Conservation (phyloP, 2,888 invertebrate genomes). For the Sphaeridia pumilis region DNA sequence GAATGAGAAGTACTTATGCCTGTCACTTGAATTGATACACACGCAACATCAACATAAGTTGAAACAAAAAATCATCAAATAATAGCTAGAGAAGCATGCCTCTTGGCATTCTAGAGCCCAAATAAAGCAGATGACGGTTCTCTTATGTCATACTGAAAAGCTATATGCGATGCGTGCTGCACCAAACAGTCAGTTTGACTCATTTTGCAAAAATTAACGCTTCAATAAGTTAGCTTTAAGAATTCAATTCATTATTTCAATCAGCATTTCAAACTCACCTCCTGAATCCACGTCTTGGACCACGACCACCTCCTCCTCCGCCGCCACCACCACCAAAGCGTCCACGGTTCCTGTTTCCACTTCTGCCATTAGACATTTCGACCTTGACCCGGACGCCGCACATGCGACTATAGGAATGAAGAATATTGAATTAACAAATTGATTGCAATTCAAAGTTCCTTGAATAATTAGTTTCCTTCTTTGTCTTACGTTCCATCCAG, state of each 20-base stretch:
- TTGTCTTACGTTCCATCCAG: conserved; percentile 64
- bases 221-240: too few species aligned
- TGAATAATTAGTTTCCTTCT: background rate
- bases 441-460: background rate
- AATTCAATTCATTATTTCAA: too few species aligned
- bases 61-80: too few species aligned
- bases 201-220: too few species aligned
- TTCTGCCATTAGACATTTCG: conserved; percentile 64
- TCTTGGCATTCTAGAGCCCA: too few species aligned
- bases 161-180: too few species aligned
- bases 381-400: conserved; percentile 79
- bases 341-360: conserved; percentile 9
- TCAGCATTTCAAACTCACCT: background rate
- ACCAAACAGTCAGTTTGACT: too few species aligned
- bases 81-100: too few species aligned
- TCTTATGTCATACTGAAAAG: too few species aligned
- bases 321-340: conserved; percentile 8
- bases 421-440: background rate
- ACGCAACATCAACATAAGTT: background rate
- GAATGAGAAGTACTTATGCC: conserved; percentile 2
- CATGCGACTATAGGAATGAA: conserved; percentile 51
- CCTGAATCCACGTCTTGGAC: conserved; percentile 6
- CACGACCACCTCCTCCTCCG: conserved; percentile 9
- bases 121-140: too few species aligned
- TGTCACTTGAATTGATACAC: background rate